Percentiles rank a stretch among this genome's conserved stretches.
phyloP scores from a whole-genome alignment of 2,797 vertebrate species.

The Gallinago nigripennis region DNA sequence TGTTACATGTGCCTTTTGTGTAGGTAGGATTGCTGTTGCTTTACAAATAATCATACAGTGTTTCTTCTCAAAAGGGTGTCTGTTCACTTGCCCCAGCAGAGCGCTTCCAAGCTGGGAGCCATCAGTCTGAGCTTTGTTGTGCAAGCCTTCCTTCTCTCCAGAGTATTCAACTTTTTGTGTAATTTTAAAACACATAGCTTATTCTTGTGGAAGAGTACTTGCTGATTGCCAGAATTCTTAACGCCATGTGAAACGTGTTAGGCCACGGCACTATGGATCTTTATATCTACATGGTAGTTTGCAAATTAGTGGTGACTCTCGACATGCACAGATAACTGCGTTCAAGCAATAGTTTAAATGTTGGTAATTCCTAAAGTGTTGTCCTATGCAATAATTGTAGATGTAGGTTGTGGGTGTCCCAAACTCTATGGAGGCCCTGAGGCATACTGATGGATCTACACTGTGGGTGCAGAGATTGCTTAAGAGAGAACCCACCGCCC shows the following conservation, averaged over 20 bases:
- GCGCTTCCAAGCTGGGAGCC: background rate
- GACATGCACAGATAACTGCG: background rate
- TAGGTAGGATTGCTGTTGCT: background rate
- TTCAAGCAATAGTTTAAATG: background rate
- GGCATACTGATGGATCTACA: background rate
- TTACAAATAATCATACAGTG: background rate
- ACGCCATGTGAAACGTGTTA: background rate
- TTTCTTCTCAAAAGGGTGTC: background rate
- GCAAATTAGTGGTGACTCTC: background rate
- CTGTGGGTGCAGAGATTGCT: background rate
- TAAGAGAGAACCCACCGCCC: background rate
- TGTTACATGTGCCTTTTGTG: background rate
- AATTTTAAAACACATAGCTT: background rate
- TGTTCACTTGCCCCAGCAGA: background rate
- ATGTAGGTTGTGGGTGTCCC: background rate
- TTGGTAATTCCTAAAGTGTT: background rate
- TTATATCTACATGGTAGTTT: background rate
- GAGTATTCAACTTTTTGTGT: background rate
- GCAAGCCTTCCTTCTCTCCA: background rate
- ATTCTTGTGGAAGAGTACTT: background rate
- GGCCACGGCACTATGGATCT: background rate
- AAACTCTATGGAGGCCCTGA: background rate
- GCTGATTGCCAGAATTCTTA: background rate
- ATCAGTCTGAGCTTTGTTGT: background rate
- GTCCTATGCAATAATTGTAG: background rate